Conservation (phyloP, 2,797 vertebrate species). For the Scleropages formosus region DNA sequence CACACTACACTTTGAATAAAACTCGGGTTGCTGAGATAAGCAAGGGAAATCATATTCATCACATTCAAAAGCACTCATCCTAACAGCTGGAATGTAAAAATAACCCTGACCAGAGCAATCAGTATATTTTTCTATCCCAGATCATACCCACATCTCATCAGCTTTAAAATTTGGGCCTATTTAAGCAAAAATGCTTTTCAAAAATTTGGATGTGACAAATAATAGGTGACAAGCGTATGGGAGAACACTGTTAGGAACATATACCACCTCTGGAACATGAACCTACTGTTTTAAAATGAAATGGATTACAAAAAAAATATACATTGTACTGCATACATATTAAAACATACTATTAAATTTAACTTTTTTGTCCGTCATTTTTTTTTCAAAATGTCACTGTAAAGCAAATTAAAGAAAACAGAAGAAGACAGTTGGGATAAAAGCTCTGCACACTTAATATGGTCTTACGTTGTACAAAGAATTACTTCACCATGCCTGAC, state of each 20-base stretch:
- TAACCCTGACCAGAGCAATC: neutral
- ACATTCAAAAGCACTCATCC: neutral
- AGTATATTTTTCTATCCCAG: neutral
- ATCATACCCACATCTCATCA: too few relatives aligned
- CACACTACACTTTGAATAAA: neutral
- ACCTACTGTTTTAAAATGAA: neutral
- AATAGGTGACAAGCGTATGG: too few relatives aligned
- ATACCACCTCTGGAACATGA: too few relatives aligned
- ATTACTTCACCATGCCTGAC: slow-evolving; percentile 21
- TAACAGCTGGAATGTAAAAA: neutral
- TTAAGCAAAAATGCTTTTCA: too few relatives aligned
- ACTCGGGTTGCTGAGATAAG: neutral
- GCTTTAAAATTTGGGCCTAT: too few relatives aligned
- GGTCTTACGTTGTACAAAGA: slow-evolving; percentile 43
- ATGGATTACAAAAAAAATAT: neutral
- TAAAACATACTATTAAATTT: neutral
- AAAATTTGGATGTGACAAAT: too few relatives aligned
- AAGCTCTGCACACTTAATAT: slow-evolving; percentile 53
- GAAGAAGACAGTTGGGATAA: slow-evolving; percentile 39
- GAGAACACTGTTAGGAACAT: too few relatives aligned
- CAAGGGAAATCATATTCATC: neutral
- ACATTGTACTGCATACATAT: neutral
- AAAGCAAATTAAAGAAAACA: neutral
- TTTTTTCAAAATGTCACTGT: neutral
- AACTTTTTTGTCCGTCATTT: neutral